Conservation (phyloP, 1,140 invertebrate genomes). For the Pseudobourletiella spinata region DNA sequence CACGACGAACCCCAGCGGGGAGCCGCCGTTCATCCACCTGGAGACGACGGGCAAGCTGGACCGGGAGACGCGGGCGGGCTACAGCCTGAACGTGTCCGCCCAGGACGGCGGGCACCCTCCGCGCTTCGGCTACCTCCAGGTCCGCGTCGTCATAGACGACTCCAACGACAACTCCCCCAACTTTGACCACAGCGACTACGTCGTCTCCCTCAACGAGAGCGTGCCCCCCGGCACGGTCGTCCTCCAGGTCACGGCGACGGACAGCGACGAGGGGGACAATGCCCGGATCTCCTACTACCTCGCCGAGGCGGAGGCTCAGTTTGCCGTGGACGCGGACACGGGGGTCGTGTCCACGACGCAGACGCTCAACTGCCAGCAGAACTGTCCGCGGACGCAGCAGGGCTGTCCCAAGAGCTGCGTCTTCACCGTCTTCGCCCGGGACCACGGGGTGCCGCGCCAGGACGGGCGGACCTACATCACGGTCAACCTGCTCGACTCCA, state of each 20-base stretch:
- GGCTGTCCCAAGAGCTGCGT: conserved; percentile 81
- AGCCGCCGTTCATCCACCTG: conserved; percentile 78
- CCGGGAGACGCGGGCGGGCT: conserved; percentile 70
- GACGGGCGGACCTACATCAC: conserved; percentile 90
- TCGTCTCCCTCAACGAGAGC: conserved; percentile 83
- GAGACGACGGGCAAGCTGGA: conserved; percentile 84
- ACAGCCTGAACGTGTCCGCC: conserved; percentile 80
- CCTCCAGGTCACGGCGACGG: conserved; percentile 79
- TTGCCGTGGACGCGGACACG: conserved; percentile 77
- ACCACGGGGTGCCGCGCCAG: conserved; percentile 80
- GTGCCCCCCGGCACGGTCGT: conserved; percentile 76
- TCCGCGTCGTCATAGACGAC: conserved; percentile 78
- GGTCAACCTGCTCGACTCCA: conserved; percentile 84
- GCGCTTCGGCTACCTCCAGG: conserved; percentile 68
- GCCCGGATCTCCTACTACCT: conserved; percentile 84
- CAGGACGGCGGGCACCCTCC: conserved; percentile 72
- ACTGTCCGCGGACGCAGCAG: conserved; percentile 42
- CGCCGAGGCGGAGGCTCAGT: conserved; percentile 71
- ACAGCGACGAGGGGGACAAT: conserved; percentile 85
- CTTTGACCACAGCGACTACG: conserved; percentile 70
- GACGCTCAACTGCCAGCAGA: conserved; percentile 60
- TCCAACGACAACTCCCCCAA: conserved; percentile 27
- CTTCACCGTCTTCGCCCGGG: conserved; percentile 84
- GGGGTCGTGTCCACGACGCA: conserved; percentile 69
- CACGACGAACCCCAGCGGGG: conserved; percentile 75